A percentile compares a stretch with the other conserved stretches of the same genome.
Evolutionary conservation across 2,113 vertebrate genomes (phyloP).

Genomic region (Bagarius yarrelli): DNA sequence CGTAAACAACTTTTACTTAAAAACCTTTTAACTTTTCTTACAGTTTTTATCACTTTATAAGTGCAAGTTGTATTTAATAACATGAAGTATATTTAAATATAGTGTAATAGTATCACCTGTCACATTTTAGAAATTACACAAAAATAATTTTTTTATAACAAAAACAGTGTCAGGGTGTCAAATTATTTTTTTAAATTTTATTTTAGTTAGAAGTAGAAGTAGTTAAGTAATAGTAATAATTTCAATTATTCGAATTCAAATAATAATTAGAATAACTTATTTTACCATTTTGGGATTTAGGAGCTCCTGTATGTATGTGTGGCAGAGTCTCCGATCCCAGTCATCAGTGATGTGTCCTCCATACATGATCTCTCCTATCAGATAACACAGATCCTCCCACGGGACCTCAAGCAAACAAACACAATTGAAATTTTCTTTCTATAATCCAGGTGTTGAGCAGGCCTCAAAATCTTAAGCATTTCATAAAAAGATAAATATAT

Average conservation of each 20-base stretch:
- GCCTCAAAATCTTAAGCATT: not conserved
- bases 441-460: not conserved
- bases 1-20: not conserved
- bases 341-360: conserved; percentile 76
- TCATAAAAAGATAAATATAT: not conserved
- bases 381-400: conserved; percentile 77
- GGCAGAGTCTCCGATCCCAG: conserved; percentile 77
- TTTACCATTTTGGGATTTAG: conserved; percentile 77
- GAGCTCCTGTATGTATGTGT: conserved; percentile 74
- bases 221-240: no score
- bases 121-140: no score
- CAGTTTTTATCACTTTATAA: not conserved
- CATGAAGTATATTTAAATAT: not conserved
- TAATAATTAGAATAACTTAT: not conserved
- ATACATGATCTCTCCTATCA: conserved; percentile 81
- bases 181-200: no score
- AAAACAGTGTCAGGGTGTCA: no score
- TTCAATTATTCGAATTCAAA: not conserved
- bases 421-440: not conserved
- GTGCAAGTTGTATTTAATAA: not conserved
- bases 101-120: no score
- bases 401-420: conserved; percentile 63
- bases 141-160: no score
- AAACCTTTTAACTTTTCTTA: not conserved
- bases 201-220: no score